These are phyloP conservation scores for Cairina moschata DNA, from an alignment of 2,113 vertebrate genomes.

Conservation along the genomic window DNA sequence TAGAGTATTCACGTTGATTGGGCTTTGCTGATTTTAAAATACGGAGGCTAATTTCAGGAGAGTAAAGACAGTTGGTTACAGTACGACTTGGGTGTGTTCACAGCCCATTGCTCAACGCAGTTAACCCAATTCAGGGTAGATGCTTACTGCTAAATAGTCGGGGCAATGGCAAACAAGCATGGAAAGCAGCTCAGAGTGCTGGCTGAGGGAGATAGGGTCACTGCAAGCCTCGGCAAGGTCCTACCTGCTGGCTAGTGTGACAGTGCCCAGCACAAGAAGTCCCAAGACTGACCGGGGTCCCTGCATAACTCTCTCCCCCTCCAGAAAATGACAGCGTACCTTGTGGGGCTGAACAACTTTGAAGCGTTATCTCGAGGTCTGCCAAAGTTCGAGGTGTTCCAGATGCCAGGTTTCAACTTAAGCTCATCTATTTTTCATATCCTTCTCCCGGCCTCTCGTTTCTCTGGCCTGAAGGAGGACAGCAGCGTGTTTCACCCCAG, in stretches of 20 bases:
- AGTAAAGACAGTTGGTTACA: not conserved
- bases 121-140: not conserved
- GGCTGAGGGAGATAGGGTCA: not conserved
- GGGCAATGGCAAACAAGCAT: not conserved
- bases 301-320: not conserved
- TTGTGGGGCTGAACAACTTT: not conserved
- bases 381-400: not conserved
- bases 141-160: not conserved
- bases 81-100: not conserved
- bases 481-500: not conserved
- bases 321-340: slow-evolving; percentile 1
- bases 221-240: not conserved
- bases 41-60: not conserved
- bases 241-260: not conserved
- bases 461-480: not conserved
- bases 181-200: not conserved
- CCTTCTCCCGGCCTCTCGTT: not conserved
- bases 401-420: slow-evolving; percentile 30
- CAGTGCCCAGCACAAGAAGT: not conserved
- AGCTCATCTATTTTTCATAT: slow-evolving; percentile 41
- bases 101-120: not conserved
- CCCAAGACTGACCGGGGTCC: not conserved
- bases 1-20: not conserved
- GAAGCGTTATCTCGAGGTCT: not conserved
- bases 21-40: not conserved